Evolutionary conservation across 2,797 vertebrate species (phyloP), one percentile per base, ranked within the genome.

Genomic region (Protonibea diacanthus): DNA sequence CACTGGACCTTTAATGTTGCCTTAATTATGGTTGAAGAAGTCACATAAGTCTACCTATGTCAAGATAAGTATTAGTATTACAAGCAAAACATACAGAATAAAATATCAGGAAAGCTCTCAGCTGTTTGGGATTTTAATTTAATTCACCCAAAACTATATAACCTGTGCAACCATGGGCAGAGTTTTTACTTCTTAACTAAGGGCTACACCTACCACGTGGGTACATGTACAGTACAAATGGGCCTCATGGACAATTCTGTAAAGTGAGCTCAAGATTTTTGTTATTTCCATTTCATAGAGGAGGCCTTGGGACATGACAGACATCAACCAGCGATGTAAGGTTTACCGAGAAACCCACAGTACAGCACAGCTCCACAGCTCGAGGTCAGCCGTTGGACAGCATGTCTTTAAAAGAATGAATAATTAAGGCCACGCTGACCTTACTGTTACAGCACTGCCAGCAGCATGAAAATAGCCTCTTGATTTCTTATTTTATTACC

Each of bases 391-490:
- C 27, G 40, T 63, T 82, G 66, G 82, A 77, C 76, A 65, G 66
- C 10, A 20, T 49, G 69, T 90, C 90, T 88, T 89, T 85, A 84
- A 88, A 71, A 57, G 57, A 53, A 74, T 83, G 42, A 86, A 79
- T 85, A 78, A 81, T 82, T 75, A 60, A 68, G 14, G 47, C 27
- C 62, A 45, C n/a, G 42, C 61, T 66, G 74, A 61, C 65, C 65
- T 49, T 33, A 57, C 58, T 67, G 68, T 88, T 85, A 65, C 72
- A 73, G 68, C 52, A 44, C 64, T 65, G 68, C 71, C 65, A 67
- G 66, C 44, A 70, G 83, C 75, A 85, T 87, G 44, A 89, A 83
- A 87, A 91, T 83, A 71, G 60, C 64, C 75, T 84, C 82, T 75
- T 88, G 53, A 74, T 68, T 79, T 71, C 67, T 69, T 76, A 65